Evolutionary conservation across 2,888 invertebrate genomes (phyloP).

Genomic region (Mechanitis messenoides): DNA sequence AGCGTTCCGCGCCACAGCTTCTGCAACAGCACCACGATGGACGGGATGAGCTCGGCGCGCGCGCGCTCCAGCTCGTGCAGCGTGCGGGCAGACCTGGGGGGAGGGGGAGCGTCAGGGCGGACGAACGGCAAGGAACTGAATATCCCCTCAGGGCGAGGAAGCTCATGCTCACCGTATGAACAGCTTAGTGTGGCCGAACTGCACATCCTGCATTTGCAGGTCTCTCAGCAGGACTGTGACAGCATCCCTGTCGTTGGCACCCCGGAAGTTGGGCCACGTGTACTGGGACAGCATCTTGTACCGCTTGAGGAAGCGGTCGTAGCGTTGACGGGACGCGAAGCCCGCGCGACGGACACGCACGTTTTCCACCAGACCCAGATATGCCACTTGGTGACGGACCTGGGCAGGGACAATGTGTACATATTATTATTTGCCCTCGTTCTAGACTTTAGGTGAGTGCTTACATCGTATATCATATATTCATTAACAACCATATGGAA

Average conservation of each 20-base stretch:
- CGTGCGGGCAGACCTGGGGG: slow-evolving; percentile 84
- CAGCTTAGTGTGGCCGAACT: slow-evolving; percentile 96
- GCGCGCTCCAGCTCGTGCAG: slow-evolving; percentile 92
- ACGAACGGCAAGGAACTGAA: background rate
- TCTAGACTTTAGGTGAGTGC: too few relatives aligned
- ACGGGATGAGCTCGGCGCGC: slow-evolving; percentile 91
- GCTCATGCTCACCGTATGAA: slow-evolving; percentile 84
- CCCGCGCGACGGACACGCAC: slow-evolving; percentile 97
- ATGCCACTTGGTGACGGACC: slow-evolving; percentile 84
- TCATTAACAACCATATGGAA: too few relatives aligned
- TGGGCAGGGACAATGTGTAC: slow-evolving; percentile 24
- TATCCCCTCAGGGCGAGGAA: background rate
- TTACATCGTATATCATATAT: too few relatives aligned
- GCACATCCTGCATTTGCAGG: slow-evolving; percentile 87
- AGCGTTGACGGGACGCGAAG: slow-evolving; percentile 96
- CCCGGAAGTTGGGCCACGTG: slow-evolving; percentile 97
- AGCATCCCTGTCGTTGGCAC: slow-evolving; percentile 86
- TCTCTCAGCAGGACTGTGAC: slow-evolving; percentile 90
- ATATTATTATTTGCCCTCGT: too few relatives aligned
- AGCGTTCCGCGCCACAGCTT: slow-evolving; percentile 94
- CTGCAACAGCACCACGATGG: slow-evolving; percentile 94
- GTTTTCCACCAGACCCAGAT: slow-evolving; percentile 96
- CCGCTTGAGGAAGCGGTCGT: slow-evolving; percentile 93
- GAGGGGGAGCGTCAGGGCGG: background rate
- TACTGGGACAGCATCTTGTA: slow-evolving; percentile 98